These are phyloP conservation scores for Odontophorus gujanensis DNA, from an alignment of 2,113 vertebrate genomes.

Conservation along the genomic window DNA sequence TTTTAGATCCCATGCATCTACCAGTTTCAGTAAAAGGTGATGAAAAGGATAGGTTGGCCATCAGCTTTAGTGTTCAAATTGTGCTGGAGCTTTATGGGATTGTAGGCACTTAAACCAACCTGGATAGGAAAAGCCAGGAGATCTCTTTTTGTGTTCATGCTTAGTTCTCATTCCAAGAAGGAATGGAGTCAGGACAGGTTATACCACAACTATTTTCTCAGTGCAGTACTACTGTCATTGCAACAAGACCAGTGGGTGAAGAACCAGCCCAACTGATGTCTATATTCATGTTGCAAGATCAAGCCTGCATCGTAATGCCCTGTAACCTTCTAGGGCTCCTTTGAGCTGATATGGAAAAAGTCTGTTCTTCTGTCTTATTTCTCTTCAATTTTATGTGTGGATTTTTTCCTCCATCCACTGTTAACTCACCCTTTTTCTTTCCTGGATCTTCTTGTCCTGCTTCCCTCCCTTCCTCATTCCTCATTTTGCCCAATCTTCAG, in stretches of 20 bases:
- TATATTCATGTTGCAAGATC: background rate
- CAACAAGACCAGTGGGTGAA: background rate
- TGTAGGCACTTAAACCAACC: background rate
- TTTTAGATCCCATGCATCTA: background rate
- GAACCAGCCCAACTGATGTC: background rate
- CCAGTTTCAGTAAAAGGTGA: background rate
- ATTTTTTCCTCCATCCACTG: background rate
- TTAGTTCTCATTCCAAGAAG: background rate
- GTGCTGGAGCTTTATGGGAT: background rate
- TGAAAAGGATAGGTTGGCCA: background rate
- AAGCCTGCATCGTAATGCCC: background rate
- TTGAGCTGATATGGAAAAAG: background rate
- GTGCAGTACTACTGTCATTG: background rate
- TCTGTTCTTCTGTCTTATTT: background rate
- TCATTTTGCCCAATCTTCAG: background rate
- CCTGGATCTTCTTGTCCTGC: background rate
- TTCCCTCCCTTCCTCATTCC: background rate
- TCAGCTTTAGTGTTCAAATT: background rate
- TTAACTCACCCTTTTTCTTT: background rate
- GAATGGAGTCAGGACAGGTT: background rate
- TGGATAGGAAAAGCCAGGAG: background rate
- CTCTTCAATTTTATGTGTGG: background rate
- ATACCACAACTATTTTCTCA: background rate
- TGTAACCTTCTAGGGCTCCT: background rate
- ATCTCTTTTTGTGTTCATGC: background rate